Base-by-base conservation (phyloP, 2,888 invertebrate genomes). In the Aphodius granarius region DNA sequence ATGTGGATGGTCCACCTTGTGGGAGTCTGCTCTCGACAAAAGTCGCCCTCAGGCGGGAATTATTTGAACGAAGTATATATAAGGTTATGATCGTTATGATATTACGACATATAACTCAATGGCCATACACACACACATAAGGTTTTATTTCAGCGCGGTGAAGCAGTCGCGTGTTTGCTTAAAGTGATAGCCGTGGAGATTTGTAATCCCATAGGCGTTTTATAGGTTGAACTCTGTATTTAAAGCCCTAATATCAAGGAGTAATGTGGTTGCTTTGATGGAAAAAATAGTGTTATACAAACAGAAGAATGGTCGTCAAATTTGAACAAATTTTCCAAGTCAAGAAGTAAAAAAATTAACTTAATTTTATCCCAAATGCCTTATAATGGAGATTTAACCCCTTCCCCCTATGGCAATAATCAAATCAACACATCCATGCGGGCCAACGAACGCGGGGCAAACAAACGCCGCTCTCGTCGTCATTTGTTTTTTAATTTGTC, bases 1-100 rank as follows among this genome's bases (percentile, higher is more conserved):
- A 77, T 76, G 76, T 72, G 75, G 74, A 76, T 73, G 73, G 75
- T 73, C 23, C 73, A 19, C 3, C 19, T 18, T 16, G 15, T 20
- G 18, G 2, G 18, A 20, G 18, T 21, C 4, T 68, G 62, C 71
- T 65, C 71, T 65, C 43, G 43, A 13, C 43, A 13, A 43, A n/a
- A 43, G 6, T 43, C 43, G 6, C 43, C 43, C 43, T 13, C 43
- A 9, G 43, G 43, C 13, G 43, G 43, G 4, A 43, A 13, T 43
- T 43, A 13, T 43, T 43, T 43, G 43, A 43, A 43, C 43, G 43
- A 43, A 6, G 13, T 43, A 13, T 43, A 43, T 43, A n/a, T n/a
- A n/a, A n/a, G n/a, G n/a, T n/a, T n/a, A n/a, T n/a, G n/a, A n/a
- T n/a, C n/a, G n/a, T n/a, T n/a, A n/a, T n/a, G n/a, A n/a, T n/a